Evolutionary conservation across 2,113 vertebrate species (phyloP), one percentile per base, ranked within the genome.

Genomic region (Canis aureus): DNA sequence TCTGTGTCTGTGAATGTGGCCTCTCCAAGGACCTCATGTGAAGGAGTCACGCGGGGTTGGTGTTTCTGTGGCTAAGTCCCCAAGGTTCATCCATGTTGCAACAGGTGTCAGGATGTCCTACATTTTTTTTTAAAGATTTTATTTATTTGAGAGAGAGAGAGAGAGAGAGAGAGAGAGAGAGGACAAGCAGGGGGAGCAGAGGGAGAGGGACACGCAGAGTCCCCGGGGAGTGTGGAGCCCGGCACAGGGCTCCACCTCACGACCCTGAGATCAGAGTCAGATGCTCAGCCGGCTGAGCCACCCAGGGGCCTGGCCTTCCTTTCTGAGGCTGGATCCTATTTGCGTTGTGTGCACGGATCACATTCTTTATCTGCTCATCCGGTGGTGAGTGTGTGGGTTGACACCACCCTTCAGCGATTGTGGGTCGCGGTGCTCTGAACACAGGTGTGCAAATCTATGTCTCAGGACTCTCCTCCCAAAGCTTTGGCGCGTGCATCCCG

Each of bases 11-110:
- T 13, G 32, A 23, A 73, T 19, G 23, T 11, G 32, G 60, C 12
- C 19, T 9, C 29, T 2, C 2, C 29, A 32, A 15, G 12, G 1
- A 35, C 22, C 3, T 35, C 38, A 15, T 1, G 15, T 8, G 15
- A 35, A 6, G 17, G 0, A 62, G 55, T 32, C 17, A 8, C 9
- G n/a, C 5, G 10, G 32, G 23, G 19, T 23, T 22, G 57, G 35
- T 10, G 5, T 38, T 85, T 71, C 49, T 38, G 22, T 49, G 32
- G 25, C 3, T 38, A 74, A 20, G 32, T 69, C 67, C 29, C 71
- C 51, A 67, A 9, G 23, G 0, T 32, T 23, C 51, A 29, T 35
- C 67, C 49, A 4, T 0, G 6, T 3, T 22, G 29, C 29, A 66
- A 1, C 23, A 55, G 2, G 8, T 2, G 2, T 60, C 64, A 53